Conservation (phyloP, 1,140 invertebrate species). For the Pseudachorutes palmiensis region DNA sequence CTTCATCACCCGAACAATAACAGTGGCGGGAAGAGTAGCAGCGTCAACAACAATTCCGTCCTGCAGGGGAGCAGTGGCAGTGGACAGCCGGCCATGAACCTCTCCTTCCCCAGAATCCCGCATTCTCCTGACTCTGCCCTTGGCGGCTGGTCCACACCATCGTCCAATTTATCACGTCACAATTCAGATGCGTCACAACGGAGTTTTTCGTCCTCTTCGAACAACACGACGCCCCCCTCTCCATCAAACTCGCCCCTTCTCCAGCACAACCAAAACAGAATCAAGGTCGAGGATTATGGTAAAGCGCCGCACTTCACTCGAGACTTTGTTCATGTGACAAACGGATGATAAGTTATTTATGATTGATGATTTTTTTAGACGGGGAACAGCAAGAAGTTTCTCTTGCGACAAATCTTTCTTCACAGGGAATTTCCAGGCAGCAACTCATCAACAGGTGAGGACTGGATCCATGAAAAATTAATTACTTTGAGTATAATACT, state of each 20-base stretch:
- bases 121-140: conserved; percentile 59
- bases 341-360: conserved; percentile 5
- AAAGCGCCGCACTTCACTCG: conserved; percentile 1
- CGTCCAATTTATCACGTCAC: conserved; percentile 61
- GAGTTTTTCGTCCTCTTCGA: conserved; percentile 53
- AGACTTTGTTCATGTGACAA: conserved; percentile 19
- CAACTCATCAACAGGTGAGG: conserved; percentile 62
- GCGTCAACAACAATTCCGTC: too few species aligned
- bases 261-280: conserved; percentile 40
- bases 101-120: conserved; percentile 70
- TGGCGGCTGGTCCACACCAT: conserved; percentile 55
- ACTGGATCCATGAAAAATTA: background rate
- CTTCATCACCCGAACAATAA: conserved; percentile 7
- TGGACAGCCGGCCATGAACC: conserved; percentile 45
- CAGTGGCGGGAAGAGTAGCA: too few species aligned
- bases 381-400: conserved; percentile 42
- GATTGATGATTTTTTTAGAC: conserved; percentile 29
- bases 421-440: conserved; percentile 73
- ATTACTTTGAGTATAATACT: background rate
- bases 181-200: conserved; percentile 81
- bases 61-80: too few species aligned
- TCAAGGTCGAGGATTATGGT: conserved; percentile 38
- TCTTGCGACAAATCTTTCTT: conserved; percentile 49
- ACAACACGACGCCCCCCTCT: conserved; percentile 51
- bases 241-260: conserved; percentile 81